Evolutionary conservation across 2,888 invertebrate species (phyloP).

Genomic region (Hydriomena furcata): DNA sequence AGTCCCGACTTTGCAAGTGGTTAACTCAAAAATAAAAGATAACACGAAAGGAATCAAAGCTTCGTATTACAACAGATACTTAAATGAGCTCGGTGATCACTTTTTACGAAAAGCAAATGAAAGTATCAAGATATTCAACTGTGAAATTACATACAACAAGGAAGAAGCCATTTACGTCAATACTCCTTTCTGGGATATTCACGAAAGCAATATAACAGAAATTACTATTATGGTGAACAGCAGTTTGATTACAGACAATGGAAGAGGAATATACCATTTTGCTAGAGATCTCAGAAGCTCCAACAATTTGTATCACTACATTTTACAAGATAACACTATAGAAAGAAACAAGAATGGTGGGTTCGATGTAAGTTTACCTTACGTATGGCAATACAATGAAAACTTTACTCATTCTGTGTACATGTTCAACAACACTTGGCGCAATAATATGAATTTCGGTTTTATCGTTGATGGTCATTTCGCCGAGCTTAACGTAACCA

Average conservation of each 20-base stretch:
- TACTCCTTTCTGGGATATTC: constrained; percentile 94
- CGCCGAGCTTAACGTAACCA: constrained; percentile 93
- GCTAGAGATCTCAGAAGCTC: constrained; percentile 97
- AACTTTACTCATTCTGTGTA: constrained; percentile 96
- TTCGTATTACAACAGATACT: constrained; percentile 93
- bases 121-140: constrained; percentile 90
- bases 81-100: constrained; percentile 93
- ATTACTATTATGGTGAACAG: constrained; percentile 95
- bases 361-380: constrained; percentile 94
- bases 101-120: constrained; percentile 95
- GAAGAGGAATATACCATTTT: constrained; percentile 93
- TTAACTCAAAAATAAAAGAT: constrained; percentile 89
- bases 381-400: constrained; percentile 97
- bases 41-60: constrained; percentile 92
- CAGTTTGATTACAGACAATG: constrained; percentile 93
- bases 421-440: constrained; percentile 94
- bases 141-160: constrained; percentile 91
- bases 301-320: constrained; percentile 98
- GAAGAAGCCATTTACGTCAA: constrained; percentile 92
- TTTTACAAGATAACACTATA: constrained; percentile 92
- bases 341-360: constrained; percentile 94
- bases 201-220: constrained; percentile 93
- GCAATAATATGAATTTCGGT: constrained; percentile 92
- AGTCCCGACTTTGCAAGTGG: constrained; percentile 88
- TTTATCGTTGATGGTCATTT: constrained; percentile 96